Evolutionary conservation across 2,888 invertebrate species (phyloP).

Genomic region (Torymus aiolomorphi): DNA sequence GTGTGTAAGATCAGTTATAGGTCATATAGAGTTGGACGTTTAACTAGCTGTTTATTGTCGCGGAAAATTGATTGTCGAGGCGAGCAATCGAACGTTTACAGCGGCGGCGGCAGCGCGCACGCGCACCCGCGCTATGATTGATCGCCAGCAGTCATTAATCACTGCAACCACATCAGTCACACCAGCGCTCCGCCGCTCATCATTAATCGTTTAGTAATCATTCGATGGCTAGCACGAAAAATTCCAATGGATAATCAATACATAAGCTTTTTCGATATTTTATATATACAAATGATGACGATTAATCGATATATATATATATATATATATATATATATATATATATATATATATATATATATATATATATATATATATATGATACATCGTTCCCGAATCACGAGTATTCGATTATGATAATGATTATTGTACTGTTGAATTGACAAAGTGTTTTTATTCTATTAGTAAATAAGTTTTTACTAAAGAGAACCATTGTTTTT

Average conservation of each 20-base stretch:
- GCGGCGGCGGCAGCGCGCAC: too few relatives aligned
- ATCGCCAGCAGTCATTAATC: slow-evolving; percentile 27
- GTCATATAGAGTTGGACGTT: neutral
- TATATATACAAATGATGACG: neutral
- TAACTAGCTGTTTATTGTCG: slow-evolving; percentile 15
- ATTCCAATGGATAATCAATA: neutral
- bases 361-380: too few relatives aligned
- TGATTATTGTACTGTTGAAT: neutral
- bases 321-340: too few relatives aligned
- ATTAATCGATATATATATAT: too few relatives aligned
- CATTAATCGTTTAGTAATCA: slow-evolving; percentile 12
- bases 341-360: too few relatives aligned
- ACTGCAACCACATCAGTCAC: neutral
- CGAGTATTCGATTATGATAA: too few relatives aligned
- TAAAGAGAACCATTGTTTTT: too few relatives aligned
- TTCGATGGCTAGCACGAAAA: slow-evolving; percentile 1
- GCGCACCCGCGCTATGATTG: neutral
- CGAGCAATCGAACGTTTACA: slow-evolving; percentile 3
- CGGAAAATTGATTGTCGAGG: slow-evolving; percentile 38
- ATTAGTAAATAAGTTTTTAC: neutral
- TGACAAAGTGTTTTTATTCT: neutral
- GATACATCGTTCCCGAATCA: too few relatives aligned
- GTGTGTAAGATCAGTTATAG: neutral
- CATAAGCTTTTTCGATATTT: slow-evolving; percentile 6
- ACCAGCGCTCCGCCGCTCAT: neutral